A percentile compares a stretch with the other conserved stretches of the same genome.
Evolutionary conservation across 1,140 invertebrate species (phyloP).

Genomic region (Neodiprion virginianus): DNA sequence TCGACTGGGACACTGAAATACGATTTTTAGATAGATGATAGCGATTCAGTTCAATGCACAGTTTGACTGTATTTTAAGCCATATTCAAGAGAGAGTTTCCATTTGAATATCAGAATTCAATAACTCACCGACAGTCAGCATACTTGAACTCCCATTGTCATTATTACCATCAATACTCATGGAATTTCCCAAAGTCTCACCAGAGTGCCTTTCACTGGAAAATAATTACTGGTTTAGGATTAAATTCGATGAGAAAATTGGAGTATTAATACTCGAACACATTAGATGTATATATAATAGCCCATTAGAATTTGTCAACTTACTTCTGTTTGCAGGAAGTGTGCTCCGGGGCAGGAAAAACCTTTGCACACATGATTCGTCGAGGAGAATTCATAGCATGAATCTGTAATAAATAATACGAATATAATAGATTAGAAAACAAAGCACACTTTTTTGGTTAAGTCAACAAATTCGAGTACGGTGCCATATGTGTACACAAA

Average conservation of each 20-base stretch:
- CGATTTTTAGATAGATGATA: not conserved
- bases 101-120: not conserved
- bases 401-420: slow-evolving; percentile 54
- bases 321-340: slow-evolving; percentile 51
- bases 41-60: not conserved
- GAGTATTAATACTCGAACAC: not conserved
- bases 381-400: slow-evolving; percentile 76
- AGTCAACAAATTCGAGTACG: no score
- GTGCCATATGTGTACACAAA: no score
- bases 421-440: no score
- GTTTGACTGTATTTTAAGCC: not conserved
- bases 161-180: slow-evolving; percentile 42
- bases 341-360: slow-evolving; percentile 67
- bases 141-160: slow-evolving; percentile 39
- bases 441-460: no score
- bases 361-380: slow-evolving; percentile 77
- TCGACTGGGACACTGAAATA: slow-evolving; percentile 46
- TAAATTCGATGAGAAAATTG: slow-evolving; percentile 6
- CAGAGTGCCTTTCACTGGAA: slow-evolving; percentile 46
- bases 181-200: slow-evolving; percentile 43
- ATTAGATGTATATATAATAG: not conserved
- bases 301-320: slow-evolving; percentile 19
- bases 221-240: slow-evolving; percentile 16
- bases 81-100: not conserved
- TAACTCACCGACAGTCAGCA: slow-evolving; percentile 44